Evolutionary conservation across 2,888 invertebrate species (phyloP).

Genomic region (Caenorhabditis sp.): DNA sequence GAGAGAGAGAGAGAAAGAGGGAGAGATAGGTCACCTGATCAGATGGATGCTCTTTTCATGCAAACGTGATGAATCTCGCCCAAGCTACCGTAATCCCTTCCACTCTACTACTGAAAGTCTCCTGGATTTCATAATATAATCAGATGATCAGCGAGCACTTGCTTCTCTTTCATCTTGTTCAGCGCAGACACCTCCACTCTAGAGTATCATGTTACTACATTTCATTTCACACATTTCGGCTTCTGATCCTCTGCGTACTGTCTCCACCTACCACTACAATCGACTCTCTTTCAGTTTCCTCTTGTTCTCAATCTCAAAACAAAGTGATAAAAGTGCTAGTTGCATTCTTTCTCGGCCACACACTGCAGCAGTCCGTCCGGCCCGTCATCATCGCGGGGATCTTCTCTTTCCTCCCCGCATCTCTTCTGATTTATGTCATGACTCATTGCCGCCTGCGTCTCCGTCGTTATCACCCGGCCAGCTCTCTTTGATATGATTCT

Average conservation of each 20-base stretch:
- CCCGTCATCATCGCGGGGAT: constrained; percentile 8
- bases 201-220: too few relatives aligned
- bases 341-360: constrained; percentile 48
- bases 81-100: not conserved
- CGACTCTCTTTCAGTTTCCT: not conserved
- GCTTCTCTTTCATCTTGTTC: too few relatives aligned
- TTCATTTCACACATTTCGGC: too few relatives aligned
- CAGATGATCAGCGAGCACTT: too few relatives aligned
- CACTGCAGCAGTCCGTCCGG: constrained; percentile 43
- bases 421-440: constrained; percentile 50
- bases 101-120: too few relatives aligned
- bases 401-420: not conserved
- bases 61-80: constrained; percentile 11
- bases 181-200: too few relatives aligned
- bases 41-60: constrained; percentile 42
- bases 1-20: not conserved
- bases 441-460: constrained; percentile 31
- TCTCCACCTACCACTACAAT: too few relatives aligned
- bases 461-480: constrained; percentile 21
- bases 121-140: too few relatives aligned
- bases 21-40: constrained; percentile 33
- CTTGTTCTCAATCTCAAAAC: constrained; percentile 17
- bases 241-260: too few relatives aligned
- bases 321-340: constrained; percentile 51
- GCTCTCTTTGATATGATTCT: constrained; percentile 37